Evolutionary conservation across 2,113 vertebrate species (phyloP), one percentile per base, ranked within the genome.

Genomic region (Chloebia gouldiae): DNA sequence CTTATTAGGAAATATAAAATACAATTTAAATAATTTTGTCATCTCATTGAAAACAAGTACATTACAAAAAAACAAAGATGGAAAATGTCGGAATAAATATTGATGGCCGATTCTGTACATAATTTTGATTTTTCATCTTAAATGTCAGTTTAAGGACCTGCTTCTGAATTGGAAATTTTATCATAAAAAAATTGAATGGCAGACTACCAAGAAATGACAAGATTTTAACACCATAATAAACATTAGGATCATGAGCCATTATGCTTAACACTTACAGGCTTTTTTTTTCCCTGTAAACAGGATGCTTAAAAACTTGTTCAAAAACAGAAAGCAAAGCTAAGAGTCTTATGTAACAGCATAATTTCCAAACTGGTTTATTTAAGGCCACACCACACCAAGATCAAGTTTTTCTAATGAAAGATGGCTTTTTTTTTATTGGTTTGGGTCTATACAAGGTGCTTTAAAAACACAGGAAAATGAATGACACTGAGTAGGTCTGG

Each of bases 141-240:
- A 86, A 88, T 6, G 63, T 21, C 7, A n/a, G 71, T 93, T 94
- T 86, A 75, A 59, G 18, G 68, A 69, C 17, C 10, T 81, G 39
- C 28, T 90, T 94, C 68, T 71, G 60, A 95, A 90, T 1, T 57
- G n/a, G 44, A 95, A 93, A 73, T 94, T 63, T 44, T 81, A 60
- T 68, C 22, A 80, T 56, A 40, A 92, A 95, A 89, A 92, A 83
- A 18, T 2, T 61, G 44, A 92, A 85, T 66, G 79, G 63, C 85
- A 86, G 42, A 80, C 65, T 47, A 83, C 39, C 53, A 95, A 86
- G 59, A 89, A 79, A 42, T 68, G 44, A 65, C 61, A 92, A 78
- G 77, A 87, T 73, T 94, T 93, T 86, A 92, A 90, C 54, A 95
- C 63, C 54, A 33, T 33, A 95, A 94, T 70, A 86, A 95, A 70